Conservation (phyloP, 1,140 invertebrate genomes). For the Drosophila obscura region DNA sequence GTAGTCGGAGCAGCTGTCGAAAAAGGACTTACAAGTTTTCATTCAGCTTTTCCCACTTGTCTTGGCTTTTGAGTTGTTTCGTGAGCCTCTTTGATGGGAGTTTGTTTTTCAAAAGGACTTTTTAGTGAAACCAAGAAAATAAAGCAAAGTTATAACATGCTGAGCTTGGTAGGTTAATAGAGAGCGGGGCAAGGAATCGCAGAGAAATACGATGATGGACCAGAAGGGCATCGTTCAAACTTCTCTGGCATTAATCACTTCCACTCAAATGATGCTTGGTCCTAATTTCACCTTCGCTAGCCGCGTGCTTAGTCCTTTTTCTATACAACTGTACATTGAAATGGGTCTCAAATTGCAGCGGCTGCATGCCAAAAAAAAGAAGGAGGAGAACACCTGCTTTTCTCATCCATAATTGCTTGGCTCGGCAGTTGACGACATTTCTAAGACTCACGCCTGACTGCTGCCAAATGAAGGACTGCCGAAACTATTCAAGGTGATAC, state of each 20-base stretch:
- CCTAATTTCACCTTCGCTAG: constrained; percentile 62
- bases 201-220: neutral
- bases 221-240: neutral
- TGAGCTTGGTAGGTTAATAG: constrained; percentile 19
- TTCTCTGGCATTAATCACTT: constrained; percentile 58
- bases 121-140: constrained; percentile 16
- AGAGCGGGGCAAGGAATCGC: neutral
- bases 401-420: constrained; percentile 15
- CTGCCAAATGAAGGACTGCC: constrained; percentile 28
- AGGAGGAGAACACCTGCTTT: constrained; percentile 49
- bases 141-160: constrained; percentile 29
- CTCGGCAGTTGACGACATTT: neutral
- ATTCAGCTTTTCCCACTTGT: constrained; percentile 56
- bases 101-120: constrained; percentile 47
- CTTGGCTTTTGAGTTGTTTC: constrained; percentile 61
- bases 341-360: constrained; percentile 63
- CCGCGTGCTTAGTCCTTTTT: constrained; percentile 31
- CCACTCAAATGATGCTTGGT: constrained; percentile 50
- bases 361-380: constrained; percentile 52
- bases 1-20: constrained; percentile 73
- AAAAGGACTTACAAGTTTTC: constrained; percentile 77
- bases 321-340: constrained; percentile 65
- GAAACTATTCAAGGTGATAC: neutral
- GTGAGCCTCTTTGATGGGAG: constrained; percentile 56
- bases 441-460: constrained; percentile 42